These are phyloP conservation scores for Drosophila orosa DNA, from an alignment of 1,140 invertebrate species.

Conservation along the genomic window DNA sequence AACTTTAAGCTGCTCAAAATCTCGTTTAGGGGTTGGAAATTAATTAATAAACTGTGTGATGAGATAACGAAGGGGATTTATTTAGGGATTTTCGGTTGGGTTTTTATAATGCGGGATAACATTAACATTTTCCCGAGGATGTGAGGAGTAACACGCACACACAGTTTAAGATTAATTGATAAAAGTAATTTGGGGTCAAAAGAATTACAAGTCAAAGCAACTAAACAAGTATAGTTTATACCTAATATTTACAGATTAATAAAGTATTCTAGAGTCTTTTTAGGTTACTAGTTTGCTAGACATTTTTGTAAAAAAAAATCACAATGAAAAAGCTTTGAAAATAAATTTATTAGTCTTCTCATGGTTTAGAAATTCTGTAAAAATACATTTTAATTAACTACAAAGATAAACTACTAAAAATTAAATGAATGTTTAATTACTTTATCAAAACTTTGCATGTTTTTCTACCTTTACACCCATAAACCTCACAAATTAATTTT, in stretches of 20 bases:
- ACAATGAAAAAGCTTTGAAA: neutral
- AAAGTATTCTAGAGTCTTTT: neutral
- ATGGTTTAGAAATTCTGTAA: neutral
- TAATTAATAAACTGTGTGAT: constrained; percentile 37
- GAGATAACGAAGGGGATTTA: constrained; percentile 34
- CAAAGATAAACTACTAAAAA: neutral
- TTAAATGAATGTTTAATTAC: neutral
- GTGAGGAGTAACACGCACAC: neutral
- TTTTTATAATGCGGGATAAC: neutral
- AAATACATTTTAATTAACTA: neutral
- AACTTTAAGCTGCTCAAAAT: constrained; percentile 31
- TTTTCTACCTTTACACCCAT: neutral
- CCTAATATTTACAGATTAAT: neutral
- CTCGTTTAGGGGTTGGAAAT: constrained; percentile 38
- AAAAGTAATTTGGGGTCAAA: constrained; percentile 5
- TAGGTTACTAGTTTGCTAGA: neutral
- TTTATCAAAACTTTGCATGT: neutral
- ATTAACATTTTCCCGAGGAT: neutral
- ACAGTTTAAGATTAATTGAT: constrained; percentile 17
- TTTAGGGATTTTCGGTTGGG: constrained; percentile 9
- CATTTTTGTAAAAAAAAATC: neutral
- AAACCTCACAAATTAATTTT: neutral
- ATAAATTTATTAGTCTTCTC: neutral
- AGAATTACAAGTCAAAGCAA: neutral
- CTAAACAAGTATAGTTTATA: neutral